These are phyloP conservation scores for Gila orcuttii DNA, from an alignment of 2,113 vertebrate genomes.

Conservation along the genomic window DNA sequence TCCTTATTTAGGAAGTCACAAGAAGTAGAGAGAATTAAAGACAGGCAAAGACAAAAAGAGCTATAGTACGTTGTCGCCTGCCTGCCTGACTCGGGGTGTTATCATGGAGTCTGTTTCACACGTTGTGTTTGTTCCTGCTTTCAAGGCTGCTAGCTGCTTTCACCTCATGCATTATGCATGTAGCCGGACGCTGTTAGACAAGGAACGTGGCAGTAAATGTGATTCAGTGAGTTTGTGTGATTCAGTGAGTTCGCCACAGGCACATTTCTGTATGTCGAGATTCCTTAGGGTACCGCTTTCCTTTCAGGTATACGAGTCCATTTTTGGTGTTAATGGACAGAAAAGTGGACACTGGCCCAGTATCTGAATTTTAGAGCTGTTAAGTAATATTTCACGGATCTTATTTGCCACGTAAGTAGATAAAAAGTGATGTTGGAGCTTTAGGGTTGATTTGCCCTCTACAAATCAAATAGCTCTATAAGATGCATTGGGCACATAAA, in stretches of 20 bases:
- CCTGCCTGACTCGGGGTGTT: not conserved
- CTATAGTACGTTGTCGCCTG: not conserved
- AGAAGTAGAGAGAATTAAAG: not conserved
- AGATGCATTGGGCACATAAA: not conserved
- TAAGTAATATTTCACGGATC: constrained; percentile 25
- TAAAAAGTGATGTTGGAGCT: constrained; percentile 18
- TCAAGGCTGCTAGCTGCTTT: constrained; percentile 16
- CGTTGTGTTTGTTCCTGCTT: constrained; percentile 18
- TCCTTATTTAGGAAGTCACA: not conserved
- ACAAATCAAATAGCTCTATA: constrained; percentile 8
- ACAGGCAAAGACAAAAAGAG: not conserved
- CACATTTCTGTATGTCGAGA: constrained; percentile 16
- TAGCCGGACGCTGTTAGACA: not conserved
- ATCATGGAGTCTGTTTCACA: constrained; percentile 23
- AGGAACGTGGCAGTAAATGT: constrained; percentile 37
- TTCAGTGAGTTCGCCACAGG: constrained; percentile 8
- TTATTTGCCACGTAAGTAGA: constrained; percentile 27
- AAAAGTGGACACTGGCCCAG: constrained; percentile 30
- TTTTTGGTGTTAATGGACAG: constrained; percentile 26
- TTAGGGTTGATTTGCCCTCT: constrained; percentile 11
- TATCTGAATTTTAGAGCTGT: constrained; percentile 40
- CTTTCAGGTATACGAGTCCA: not conserved
- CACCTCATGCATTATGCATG: constrained; percentile 48
- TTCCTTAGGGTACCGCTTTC: constrained; percentile 17
- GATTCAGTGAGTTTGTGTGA: constrained; percentile 2